phyloP scores from a whole-genome alignment of 2,113 vertebrate genomes.

The Theropithecus gelada region DNA sequence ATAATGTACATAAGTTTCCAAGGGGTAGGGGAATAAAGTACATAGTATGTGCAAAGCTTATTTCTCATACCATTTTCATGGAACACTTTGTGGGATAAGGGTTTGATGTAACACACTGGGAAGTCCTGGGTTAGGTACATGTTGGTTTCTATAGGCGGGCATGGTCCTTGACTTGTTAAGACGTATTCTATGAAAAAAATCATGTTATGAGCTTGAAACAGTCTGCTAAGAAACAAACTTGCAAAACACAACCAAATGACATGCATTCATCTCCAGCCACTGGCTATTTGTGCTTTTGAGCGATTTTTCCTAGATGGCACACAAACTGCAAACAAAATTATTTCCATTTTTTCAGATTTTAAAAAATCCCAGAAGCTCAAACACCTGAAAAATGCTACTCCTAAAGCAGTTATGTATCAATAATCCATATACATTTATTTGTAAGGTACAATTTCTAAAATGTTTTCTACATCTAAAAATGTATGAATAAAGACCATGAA shows the following conservation, averaged over 20 bases:
- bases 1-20: background rate
- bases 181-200: background rate
- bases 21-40: background rate
- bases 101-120: background rate
- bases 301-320: background rate
- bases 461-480: background rate
- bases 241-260: background rate
- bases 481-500: background rate
- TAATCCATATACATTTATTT: conserved; percentile 16
- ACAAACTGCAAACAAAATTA: conserved; percentile 6
- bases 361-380: background rate
- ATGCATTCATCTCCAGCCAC: background rate
- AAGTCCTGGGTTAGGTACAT: background rate
- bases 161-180: background rate
- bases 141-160: background rate
- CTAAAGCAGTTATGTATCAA: background rate
- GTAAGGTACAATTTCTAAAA: conserved; percentile 21
- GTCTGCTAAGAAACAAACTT: background rate
- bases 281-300: background rate
- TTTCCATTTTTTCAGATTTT: background rate
- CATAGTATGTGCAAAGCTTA: background rate
- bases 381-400: background rate
- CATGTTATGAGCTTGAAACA: background rate
- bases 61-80: background rate
- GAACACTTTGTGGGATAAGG: background rate